These are phyloP conservation scores for Eira barbara DNA, from an alignment of 2,113 vertebrate genomes.

Conservation along the genomic window DNA sequence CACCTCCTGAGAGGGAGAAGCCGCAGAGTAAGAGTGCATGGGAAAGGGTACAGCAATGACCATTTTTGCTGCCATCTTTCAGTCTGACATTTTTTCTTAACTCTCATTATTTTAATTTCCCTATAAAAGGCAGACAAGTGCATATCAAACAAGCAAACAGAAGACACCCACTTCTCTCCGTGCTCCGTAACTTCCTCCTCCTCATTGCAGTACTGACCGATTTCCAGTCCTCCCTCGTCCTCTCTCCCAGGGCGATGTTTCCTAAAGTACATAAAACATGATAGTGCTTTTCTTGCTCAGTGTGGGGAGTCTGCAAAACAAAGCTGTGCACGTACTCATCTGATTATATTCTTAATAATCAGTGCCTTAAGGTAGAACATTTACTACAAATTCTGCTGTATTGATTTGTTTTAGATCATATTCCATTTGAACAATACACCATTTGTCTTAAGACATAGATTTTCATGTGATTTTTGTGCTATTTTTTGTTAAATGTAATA, in stretches of 20 bases:
- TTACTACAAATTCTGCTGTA: neutral
- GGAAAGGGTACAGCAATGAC: neutral
- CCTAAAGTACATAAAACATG: neutral
- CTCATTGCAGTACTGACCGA: neutral
- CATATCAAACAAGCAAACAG: neutral
- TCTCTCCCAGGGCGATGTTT: neutral
- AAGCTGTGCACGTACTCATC: fast-evolving
- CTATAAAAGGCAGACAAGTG: neutral
- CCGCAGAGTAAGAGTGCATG: neutral
- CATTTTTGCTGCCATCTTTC: neutral
- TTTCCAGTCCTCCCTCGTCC: neutral
- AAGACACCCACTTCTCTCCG: neutral
- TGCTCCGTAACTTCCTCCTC: neutral
- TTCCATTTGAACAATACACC: neutral
- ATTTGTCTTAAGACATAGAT: neutral
- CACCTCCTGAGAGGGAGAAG: neutral
- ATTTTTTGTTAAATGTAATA: neutral
- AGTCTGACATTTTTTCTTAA: neutral
- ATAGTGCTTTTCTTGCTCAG: neutral
- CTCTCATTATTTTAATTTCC: neutral
- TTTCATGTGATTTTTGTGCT: neutral
- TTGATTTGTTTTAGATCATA: neutral
- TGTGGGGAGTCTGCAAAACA: neutral
- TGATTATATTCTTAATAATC: neutral
- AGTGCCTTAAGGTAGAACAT: neutral